Conservation (phyloP, 2,888 invertebrate genomes). For the Eilema depressum region DNA sequence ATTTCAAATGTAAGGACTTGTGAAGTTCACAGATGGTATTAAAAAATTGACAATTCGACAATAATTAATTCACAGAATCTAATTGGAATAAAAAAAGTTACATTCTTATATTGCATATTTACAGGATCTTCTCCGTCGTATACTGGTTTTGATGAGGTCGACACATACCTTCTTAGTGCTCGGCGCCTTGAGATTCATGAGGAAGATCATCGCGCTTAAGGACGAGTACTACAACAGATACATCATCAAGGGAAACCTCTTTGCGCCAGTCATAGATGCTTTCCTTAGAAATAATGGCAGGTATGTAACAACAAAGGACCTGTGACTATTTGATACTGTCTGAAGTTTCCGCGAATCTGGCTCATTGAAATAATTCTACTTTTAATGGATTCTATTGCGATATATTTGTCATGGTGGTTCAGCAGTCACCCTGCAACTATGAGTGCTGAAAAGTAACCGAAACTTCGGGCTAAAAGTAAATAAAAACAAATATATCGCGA, state of each 20-base stretch:
- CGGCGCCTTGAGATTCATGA: slow-evolving; percentile 98
- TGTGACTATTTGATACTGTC: no score
- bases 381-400: no score
- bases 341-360: no score
- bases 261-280: slow-evolving; percentile 98
- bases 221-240: slow-evolving; percentile 99
- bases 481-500: no score
- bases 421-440: no score
- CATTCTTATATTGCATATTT: slow-evolving; percentile 39
- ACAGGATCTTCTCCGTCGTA: slow-evolving; percentile 95
- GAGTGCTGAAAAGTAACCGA: no score
- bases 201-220: slow-evolving; percentile 98
- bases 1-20: no score
- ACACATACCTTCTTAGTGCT: slow-evolving; percentile 99
- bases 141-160: slow-evolving; percentile 98
- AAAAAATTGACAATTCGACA: neutral
- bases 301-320: slow-evolving; percentile 55
- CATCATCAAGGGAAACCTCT: slow-evolving; percentile 97
- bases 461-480: no score
- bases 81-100: neutral
- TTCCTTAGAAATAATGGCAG: slow-evolving; percentile 98
- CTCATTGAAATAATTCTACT: no score
- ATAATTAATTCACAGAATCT: no score
- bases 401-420: no score
- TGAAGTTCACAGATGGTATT: neutral